These are phyloP conservation scores for Blera fallax DNA, from an alignment of 2,888 invertebrate species.

Conservation along the genomic window DNA sequence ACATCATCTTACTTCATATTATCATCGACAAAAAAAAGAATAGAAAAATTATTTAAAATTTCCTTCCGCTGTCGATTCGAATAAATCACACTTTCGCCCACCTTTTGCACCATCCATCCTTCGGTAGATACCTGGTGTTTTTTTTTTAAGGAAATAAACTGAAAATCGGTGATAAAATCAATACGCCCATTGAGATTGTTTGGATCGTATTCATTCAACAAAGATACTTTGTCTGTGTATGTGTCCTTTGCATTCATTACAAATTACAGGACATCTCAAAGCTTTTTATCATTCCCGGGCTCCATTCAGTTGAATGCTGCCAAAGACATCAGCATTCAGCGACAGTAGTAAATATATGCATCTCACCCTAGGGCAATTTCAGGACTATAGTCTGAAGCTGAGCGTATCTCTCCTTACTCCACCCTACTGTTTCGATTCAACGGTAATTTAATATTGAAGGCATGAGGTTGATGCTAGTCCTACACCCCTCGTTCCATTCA, in stretches of 20 bases:
- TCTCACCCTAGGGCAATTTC: slow-evolving; percentile 29
- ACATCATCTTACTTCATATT: background rate
- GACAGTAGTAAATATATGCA: slow-evolving; percentile 24
- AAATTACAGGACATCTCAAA: slow-evolving; percentile 56
- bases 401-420: background rate
- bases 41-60: slow-evolving; percentile 45
- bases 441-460: slow-evolving; percentile 61
- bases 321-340: slow-evolving; percentile 25
- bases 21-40: background rate
- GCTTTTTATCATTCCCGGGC: slow-evolving; percentile 17
- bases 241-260: slow-evolving; percentile 46
- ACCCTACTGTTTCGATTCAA: slow-evolving; percentile 15
- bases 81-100: slow-evolving; percentile 48
- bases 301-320: slow-evolving; percentile 18
- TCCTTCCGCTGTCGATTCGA: slow-evolving; percentile 50
- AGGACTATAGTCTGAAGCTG: background rate
- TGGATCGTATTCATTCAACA: slow-evolving; percentile 19
- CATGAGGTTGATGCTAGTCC: slow-evolving; percentile 39
- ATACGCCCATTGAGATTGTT: slow-evolving; percentile 33
- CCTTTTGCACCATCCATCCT: background rate
- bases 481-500: slow-evolving; percentile 19
- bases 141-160: slow-evolving; percentile 8
- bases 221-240: background rate
- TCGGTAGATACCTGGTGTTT: too few relatives aligned
- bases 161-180: slow-evolving; percentile 55